Base-by-base conservation (phyloP, 2,797 vertebrate species). In the Poecile montanus region DNA sequence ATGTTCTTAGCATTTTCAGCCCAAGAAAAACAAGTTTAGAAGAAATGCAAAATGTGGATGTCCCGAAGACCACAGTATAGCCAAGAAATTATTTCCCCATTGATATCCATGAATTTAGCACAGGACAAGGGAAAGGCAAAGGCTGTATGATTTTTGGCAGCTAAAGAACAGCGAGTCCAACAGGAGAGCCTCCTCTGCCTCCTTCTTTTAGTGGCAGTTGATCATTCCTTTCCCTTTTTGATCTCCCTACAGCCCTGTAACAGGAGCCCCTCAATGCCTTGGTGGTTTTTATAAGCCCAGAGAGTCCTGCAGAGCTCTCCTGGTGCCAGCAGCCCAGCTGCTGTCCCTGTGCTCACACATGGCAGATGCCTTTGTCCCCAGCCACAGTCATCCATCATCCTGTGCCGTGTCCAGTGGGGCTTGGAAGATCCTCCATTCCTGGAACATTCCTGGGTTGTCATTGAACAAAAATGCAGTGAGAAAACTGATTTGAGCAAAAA, bases 361-460 rank as follows among this genome's bases (percentile, higher is more conserved):
- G 53, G 42, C 83, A 78, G 86, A 29, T n/a, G 70, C 44, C 79
- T 44, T 34, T 1, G 5, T 74, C 91, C 48, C 68, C 53, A 62
- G 60, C 53, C 74, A 21, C 74, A 47, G 45, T 6, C 2, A 9
- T 32, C 22, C 42, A 71, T 48, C 80, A 38, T 47, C 77, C 73
- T 6, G 5, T 57, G 8, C 17, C 0, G 1, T 1, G 10, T 29
- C 60, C 89, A 38, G 2, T 0, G 4, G 9, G 67, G 45, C 83
- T 85, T 17, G 0, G n/a, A 14, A 67, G 62, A 63, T 26, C n/a
- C 86, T 70, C 65, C 82, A 61, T 34, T 34, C 38, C 63, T 67
- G 38, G 56, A 57, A 30, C 34, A 34, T 34, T 34, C 34, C 16
- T 32, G 32, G 27, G 25, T 4, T 73, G 25, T 60, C 56, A 23